Evolutionary conservation across 2,113 vertebrate species (phyloP).

Genomic region (Mustela lutreola): DNA sequence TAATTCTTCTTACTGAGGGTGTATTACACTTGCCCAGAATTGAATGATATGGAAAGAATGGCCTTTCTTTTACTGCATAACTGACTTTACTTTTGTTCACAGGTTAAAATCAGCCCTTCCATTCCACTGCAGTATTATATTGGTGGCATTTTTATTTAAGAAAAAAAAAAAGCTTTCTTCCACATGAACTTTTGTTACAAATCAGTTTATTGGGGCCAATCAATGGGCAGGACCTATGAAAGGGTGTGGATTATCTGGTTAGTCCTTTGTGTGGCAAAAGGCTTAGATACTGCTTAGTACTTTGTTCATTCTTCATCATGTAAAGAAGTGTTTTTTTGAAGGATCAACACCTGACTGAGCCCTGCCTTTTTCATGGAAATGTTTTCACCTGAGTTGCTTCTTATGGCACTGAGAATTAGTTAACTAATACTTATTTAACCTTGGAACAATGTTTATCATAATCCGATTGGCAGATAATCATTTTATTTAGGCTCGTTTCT

Average conservation of each 20-base stretch:
- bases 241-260: constrained; percentile 77
- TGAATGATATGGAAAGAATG: constrained; percentile 74
- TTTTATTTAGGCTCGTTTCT: constrained; percentile 73
- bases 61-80: constrained; percentile 76
- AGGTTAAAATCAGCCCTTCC: constrained; percentile 80
- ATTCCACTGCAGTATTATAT: constrained; percentile 78
- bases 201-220: constrained; percentile 78
- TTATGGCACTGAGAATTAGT: constrained; percentile 72
- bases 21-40: constrained; percentile 60
- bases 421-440: constrained; percentile 82
- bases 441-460: constrained; percentile 78
- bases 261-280: constrained; percentile 70
- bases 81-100: constrained; percentile 77
- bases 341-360: constrained; percentile 73
- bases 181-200: constrained; percentile 75
- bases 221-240: constrained; percentile 70
- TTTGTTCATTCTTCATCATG: constrained; percentile 60
- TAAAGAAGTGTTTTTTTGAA: constrained; percentile 78
- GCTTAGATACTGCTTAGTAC: constrained; percentile 73
- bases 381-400: constrained; percentile 81
- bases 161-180: constrained; percentile 75
- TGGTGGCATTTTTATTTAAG: constrained; percentile 80
- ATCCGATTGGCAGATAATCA: constrained; percentile 74
- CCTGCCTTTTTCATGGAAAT: constrained; percentile 82
- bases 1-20: constrained; percentile 73